Base-by-base conservation (phyloP, 2,888 invertebrate genomes). In the Helleia helle region DNA sequence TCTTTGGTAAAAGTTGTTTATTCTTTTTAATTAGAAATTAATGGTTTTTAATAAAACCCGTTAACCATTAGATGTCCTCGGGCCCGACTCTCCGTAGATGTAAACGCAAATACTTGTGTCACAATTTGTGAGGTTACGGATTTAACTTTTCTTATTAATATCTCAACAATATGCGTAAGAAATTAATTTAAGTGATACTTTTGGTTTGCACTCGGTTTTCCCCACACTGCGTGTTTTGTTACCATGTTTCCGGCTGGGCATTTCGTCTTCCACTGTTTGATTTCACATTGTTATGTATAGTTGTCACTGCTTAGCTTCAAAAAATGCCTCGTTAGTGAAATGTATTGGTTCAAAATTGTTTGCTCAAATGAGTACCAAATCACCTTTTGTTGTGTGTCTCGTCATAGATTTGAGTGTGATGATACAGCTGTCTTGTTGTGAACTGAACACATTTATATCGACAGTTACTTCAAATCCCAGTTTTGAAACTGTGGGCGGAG, bases 261-360 rank as follows among this genome's bases (percentile, higher is more conserved):
- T 76, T 80, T 76, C 54, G 73, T 74, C 72, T 77, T 79, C 75
- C 77, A 64, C 49, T 42, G 45, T 41, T 46, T 42, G 7, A 42
- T 48, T 52, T 66, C 76, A 75, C 75, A 49, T 74, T 69, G 81
- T 81, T 79, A 60, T 79, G 76, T 81, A 76, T 65, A 77, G 77
- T 56, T 34, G 44, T 55, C 56, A 55, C 58, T 6, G 4, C 43
- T 45, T 47, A 31, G 40, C 28, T 37, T 30, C 36, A 42, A 38
- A n/a, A 17, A 27, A 38, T 39, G 34, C 46, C 44, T 44, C 42
- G 40, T 46, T 25, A 43, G 25, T 40, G 27, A 22, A 39, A 29
- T 39, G n/a, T n/a, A n/a, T 31, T 12, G 26, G 15, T 25, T 14
- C 24, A 15, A 25, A 31, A 31, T 40, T 5, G 18, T 5, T 31